Conservation (phyloP, 2,888 invertebrate species). For the Abscondita cerata region DNA sequence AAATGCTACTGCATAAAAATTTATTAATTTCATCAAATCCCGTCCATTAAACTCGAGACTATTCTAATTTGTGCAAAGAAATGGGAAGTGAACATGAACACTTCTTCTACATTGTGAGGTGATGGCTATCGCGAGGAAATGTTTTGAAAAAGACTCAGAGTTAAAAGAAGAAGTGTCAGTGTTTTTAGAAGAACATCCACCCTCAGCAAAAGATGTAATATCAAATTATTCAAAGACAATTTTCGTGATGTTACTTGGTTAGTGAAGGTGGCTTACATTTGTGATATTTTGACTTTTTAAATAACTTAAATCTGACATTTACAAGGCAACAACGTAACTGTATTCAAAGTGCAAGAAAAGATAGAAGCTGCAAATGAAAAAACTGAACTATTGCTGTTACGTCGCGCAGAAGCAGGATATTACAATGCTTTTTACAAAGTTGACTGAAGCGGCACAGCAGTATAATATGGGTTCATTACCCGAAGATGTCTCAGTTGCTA, state of each 20-base stretch:
- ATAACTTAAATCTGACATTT: conserved; percentile 7
- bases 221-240: conserved; percentile 3
- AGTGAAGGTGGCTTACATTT: not conserved
- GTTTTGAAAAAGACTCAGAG: not conserved
- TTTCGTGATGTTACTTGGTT: conserved; percentile 10
- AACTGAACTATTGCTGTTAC: conserved; percentile 5
- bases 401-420: not conserved
- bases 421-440: too few species aligned
- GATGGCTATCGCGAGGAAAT: too few species aligned
- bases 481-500: too few species aligned
- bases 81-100: conserved; percentile 18
- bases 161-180: conserved; percentile 6
- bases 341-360: conserved; percentile 10
- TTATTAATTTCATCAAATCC: conserved; percentile 14
- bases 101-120: conserved; percentile 15
- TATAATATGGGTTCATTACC: too few species aligned
- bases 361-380: conserved; percentile 3
- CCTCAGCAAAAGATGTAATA: conserved; percentile 10
- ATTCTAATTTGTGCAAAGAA: conserved; percentile 17
- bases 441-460: too few species aligned
- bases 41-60: conserved; percentile 16
- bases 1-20: conserved; percentile 6
- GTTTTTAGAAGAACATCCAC: conserved; percentile 8
- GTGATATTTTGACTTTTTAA: conserved; percentile 1
- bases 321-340: conserved; percentile 1